Evolutionary conservation across 1,140 invertebrate genomes (phyloP).

Genomic region (Amyelois transitella): DNA sequence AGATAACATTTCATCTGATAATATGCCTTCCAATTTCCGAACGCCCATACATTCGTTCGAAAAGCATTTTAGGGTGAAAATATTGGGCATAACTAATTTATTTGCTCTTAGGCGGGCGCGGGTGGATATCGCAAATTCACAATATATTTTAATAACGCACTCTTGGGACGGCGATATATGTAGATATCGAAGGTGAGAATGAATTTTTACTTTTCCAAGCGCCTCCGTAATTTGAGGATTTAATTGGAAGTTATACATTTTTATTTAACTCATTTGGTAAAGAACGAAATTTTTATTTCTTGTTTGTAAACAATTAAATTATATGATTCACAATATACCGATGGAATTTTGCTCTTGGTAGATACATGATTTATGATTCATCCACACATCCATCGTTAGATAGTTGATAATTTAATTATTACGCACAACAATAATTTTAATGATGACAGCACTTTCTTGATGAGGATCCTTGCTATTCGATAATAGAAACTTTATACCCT

Average conservation of each 20-base stretch:
- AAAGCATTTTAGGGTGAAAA: slow-evolving; percentile 69
- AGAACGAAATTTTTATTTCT: slow-evolving; percentile 9
- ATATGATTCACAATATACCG: no score
- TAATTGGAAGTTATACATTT: slow-evolving; percentile 38
- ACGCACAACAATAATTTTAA: no score
- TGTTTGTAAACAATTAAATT: no score
- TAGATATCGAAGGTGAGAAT: slow-evolving; percentile 59
- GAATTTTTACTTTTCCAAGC: slow-evolving; percentile 57
- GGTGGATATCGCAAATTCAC: slow-evolving; percentile 51
- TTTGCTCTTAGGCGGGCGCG: slow-evolving; percentile 45
- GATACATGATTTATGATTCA: no score
- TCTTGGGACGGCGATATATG: slow-evolving; percentile 55
- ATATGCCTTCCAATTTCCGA: slow-evolving; percentile 61
- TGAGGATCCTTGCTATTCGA: no score
- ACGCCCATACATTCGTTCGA: slow-evolving; percentile 56
- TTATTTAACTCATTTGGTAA: no score
- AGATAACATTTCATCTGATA: slow-evolving; percentile 57
- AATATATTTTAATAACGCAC: slow-evolving; percentile 72
- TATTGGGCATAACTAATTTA: slow-evolving; percentile 73
- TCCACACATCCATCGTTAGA: no score
- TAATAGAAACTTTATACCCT: no score
- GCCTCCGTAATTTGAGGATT: slow-evolving; percentile 47
- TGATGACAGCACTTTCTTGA: no score
- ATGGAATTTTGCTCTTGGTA: no score
- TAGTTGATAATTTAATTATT: no score